These are phyloP conservation scores for Amniataba percoides DNA, from an alignment of 2,797 vertebrate species.

Conservation along the genomic window DNA sequence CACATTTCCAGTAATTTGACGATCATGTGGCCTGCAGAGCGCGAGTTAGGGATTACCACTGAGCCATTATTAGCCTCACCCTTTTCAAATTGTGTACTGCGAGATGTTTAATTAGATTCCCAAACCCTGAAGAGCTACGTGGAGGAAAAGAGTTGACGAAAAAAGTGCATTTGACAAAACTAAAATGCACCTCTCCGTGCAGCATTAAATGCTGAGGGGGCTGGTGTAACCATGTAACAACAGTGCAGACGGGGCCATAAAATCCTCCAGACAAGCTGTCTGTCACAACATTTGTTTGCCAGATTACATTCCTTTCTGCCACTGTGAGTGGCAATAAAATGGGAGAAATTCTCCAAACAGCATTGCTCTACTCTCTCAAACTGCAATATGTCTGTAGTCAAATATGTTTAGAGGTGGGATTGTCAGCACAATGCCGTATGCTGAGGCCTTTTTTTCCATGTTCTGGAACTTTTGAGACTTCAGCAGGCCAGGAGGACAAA, in stretches of 20 bases:
- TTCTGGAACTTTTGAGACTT: conserved; percentile 80
- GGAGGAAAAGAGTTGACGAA: conserved; percentile 10
- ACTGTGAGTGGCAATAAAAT: conserved; percentile 80
- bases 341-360: conserved; percentile 74
- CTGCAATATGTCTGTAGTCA: conserved; percentile 80
- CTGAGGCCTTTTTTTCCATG: conserved; percentile 55
- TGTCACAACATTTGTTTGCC: conserved; percentile 89
- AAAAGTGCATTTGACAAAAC: conserved; percentile 32
- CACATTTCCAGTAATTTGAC: conserved; percentile 13
- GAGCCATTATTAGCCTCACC: conserved; percentile 8
- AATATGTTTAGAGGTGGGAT: conserved; percentile 75
- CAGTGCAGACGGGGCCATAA: conserved; percentile 79
- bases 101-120: conserved; percentile 47
- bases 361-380: conserved; percentile 67
- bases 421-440: conserved; percentile 72
- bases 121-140: conserved; percentile 25
- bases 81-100: conserved; percentile 23
- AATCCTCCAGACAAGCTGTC: conserved; percentile 84
- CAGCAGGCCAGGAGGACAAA: conserved; percentile 72
- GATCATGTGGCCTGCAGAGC: conserved; percentile 8
- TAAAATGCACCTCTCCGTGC: conserved; percentile 38
- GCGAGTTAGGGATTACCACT: conserved; percentile 16
- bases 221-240: conserved; percentile 69
- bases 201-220: conserved; percentile 55
- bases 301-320: conserved; percentile 86